phyloP scores from a whole-genome alignment of 2,797 vertebrate species.

The Cossypha heuglini region DNA sequence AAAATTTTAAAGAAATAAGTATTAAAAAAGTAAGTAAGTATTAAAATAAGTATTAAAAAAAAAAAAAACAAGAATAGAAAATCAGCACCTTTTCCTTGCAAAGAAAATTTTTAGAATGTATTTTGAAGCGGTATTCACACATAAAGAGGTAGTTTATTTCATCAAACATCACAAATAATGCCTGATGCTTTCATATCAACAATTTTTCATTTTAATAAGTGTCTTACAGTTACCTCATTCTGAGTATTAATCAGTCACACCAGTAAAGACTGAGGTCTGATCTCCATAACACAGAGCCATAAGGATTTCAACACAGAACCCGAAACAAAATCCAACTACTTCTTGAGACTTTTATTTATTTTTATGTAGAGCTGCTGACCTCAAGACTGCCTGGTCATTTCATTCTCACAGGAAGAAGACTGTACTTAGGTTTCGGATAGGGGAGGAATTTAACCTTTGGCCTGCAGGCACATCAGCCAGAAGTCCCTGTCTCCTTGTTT shows the following conservation, averaged over 20 bases:
- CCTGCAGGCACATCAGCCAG: constrained; percentile 54
- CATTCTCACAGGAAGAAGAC: constrained; percentile 74
- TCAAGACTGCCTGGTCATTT: constrained; percentile 67
- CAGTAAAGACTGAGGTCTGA: background rate
- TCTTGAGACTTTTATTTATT: constrained; percentile 64
- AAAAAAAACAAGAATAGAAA: background rate
- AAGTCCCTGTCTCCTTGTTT: constrained; percentile 38
- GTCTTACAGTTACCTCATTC: background rate
- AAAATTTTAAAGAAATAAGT: background rate
- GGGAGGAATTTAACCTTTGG: constrained; percentile 69
- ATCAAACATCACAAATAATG: background rate
- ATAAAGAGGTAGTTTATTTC: background rate
- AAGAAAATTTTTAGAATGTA: background rate
- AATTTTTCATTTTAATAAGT: background rate
- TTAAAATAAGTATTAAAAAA: background rate
- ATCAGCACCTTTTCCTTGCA: background rate
- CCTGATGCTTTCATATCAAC: background rate
- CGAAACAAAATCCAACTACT: constrained; percentile 46
- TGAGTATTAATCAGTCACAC: background rate
- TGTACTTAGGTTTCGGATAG: constrained; percentile 60
- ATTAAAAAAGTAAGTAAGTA: background rate
- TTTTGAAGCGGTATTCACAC: background rate
- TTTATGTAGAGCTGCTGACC: constrained; percentile 63
- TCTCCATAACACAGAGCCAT: background rate
- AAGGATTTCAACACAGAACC: constrained; percentile 25